phyloP scores from a whole-genome alignment of 2,113 vertebrate species.

The Rousettus leschenaultii region DNA sequence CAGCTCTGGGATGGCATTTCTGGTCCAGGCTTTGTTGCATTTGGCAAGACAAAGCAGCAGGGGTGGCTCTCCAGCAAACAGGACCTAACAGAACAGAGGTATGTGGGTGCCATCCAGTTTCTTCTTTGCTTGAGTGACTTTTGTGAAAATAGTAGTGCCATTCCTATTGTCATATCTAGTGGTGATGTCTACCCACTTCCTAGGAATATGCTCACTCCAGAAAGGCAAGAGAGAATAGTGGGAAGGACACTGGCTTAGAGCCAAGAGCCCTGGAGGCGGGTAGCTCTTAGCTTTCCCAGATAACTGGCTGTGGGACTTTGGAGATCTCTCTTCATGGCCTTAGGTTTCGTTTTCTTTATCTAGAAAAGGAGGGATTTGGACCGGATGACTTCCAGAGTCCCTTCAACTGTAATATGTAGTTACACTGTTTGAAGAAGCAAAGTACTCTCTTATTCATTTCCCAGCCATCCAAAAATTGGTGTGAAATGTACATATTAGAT shows the following conservation, averaged over 20 bases:
- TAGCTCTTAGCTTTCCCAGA: neutral
- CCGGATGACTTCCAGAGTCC: neutral
- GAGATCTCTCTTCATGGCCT: neutral
- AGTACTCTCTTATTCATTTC: neutral
- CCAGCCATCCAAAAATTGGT: neutral
- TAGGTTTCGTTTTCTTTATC: neutral
- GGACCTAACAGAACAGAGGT: neutral
- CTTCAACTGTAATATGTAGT: neutral
- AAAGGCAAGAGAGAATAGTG: neutral
- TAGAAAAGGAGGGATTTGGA: neutral
- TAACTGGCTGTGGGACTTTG: neutral
- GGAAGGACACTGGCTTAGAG: neutral
- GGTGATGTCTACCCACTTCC: neutral
- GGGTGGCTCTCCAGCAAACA: neutral
- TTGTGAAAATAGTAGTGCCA: neutral
- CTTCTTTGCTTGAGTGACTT: neutral
- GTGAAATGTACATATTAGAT: neutral
- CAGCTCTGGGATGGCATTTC: neutral
- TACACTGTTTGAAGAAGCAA: neutral
- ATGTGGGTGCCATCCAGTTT: neutral
- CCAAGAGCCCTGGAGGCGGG: neutral
- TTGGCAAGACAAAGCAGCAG: neutral
- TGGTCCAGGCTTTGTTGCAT: neutral
- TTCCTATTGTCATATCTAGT: neutral
- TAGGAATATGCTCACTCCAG: neutral